Evolutionary conservation across 2,113 vertebrate genomes (phyloP).

Genomic region (Oryzias javanicus): DNA sequence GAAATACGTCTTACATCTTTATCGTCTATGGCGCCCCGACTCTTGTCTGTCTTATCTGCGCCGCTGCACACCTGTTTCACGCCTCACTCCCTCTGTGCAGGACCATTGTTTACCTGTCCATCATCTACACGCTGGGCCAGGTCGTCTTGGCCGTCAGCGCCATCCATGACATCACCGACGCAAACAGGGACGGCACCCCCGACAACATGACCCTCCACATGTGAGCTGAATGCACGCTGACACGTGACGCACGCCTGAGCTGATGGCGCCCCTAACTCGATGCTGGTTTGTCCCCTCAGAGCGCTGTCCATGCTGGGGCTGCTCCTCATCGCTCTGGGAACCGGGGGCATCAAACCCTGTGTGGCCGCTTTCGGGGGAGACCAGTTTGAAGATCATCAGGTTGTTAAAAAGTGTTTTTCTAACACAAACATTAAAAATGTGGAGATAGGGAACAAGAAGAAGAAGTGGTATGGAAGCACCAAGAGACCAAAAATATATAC

Average conservation of each 20-base stretch:
- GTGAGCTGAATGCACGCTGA: conserved; percentile 76
- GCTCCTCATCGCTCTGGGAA: conserved; percentile 88
- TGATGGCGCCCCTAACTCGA: not conserved
- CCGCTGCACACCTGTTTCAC: not conserved
- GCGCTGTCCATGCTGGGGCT: conserved; percentile 86
- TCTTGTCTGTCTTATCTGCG: conserved; percentile 9
- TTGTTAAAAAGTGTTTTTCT: conserved; percentile 36
- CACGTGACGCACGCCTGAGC: too few species aligned
- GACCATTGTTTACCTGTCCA: conserved; percentile 90
- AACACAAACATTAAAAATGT: too few species aligned
- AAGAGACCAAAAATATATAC: too few species aligned
- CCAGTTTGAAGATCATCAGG: conserved; percentile 92
- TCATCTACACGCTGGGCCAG: conserved; percentile 88
- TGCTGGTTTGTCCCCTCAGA: conserved; percentile 59
- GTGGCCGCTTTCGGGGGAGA: conserved; percentile 95
- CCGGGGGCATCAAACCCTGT: conserved; percentile 96
- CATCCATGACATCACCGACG: conserved; percentile 83
- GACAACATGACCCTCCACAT: conserved; percentile 74
- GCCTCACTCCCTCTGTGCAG: conserved; percentile 63
- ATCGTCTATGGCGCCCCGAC: conserved; percentile 10
- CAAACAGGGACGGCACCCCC: conserved; percentile 70
- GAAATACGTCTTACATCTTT: not conserved
- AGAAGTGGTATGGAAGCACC: too few species aligned
- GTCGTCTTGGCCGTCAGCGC: conserved; percentile 81
- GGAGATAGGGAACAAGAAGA: too few species aligned